These are phyloP conservation scores for Pachyrhynchus sulphureomaculatus DNA, from an alignment of 1,140 invertebrate genomes.

Conservation along the genomic window DNA sequence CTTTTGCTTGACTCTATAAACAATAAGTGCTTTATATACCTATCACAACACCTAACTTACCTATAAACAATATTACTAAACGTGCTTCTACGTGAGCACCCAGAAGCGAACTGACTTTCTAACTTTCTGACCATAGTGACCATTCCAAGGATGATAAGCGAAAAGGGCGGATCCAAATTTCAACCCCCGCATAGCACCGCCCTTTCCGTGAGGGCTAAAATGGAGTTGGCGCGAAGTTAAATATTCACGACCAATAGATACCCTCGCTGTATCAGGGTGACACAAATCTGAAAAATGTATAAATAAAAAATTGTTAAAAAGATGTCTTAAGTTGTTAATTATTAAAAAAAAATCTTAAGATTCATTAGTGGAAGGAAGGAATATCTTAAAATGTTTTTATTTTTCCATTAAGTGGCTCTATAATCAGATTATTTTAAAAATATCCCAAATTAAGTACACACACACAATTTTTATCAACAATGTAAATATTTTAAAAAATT, in stretches of 20 bases:
- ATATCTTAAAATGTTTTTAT: too few species aligned
- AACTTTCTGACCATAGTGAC: background rate
- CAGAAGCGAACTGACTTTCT: constrained; percentile 7
- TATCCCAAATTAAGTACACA: too few species aligned
- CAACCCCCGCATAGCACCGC: constrained; percentile 22
- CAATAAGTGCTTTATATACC: too few species aligned
- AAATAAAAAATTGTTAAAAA: background rate
- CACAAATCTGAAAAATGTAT: background rate
- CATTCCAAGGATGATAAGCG: background rate
- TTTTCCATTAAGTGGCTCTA: too few species aligned
- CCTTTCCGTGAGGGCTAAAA: background rate
- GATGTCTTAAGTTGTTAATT: too few species aligned
- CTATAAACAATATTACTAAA: background rate
- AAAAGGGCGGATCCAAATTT: constrained; percentile 1
- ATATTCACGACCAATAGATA: constrained; percentile 11
- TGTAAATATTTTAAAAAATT: too few species aligned
- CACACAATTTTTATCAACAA: too few species aligned
- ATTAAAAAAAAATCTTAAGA: too few species aligned
- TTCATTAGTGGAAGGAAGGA: too few species aligned
- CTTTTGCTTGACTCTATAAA: too few species aligned
- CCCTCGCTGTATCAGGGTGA: too few species aligned
- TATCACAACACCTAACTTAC: constrained; percentile 3
- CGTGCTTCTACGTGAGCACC: constrained; percentile 8
- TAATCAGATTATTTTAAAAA: too few species aligned
- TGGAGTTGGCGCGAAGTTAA: constrained; percentile 12